phyloP scores from a whole-genome alignment of 1,140 invertebrate genomes.

The Physella acuta region DNA sequence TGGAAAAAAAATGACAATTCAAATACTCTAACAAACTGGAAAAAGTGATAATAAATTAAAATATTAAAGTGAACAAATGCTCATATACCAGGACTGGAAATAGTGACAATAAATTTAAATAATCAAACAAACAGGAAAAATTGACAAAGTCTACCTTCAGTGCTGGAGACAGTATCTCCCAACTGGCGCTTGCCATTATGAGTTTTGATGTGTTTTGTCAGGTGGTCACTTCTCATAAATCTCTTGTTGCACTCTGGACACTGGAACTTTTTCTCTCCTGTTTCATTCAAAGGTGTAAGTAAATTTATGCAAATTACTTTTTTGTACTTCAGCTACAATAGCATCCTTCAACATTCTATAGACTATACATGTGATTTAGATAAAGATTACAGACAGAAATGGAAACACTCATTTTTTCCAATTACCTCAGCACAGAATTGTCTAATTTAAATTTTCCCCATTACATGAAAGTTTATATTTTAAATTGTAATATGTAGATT shows the following conservation, averaged over 20 bases:
- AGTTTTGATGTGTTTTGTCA: constrained; percentile 62
- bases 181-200: constrained; percentile 43
- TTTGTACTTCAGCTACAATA: too few species aligned
- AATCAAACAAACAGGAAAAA: background rate
- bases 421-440: too few species aligned
- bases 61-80: background rate
- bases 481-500: too few species aligned
- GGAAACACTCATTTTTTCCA: too few species aligned
- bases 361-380: too few species aligned
- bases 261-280: constrained; percentile 92
- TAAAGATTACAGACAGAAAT: too few species aligned
- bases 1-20: too few species aligned
- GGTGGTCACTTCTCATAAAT: constrained; percentile 81
- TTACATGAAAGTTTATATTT: too few species aligned
- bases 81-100: background rate
- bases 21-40: too few species aligned
- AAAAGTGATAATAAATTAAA: too few species aligned
- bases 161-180: constrained; percentile 22
- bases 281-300: constrained; percentile 82
- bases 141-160: background rate
- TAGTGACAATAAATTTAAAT: background rate
- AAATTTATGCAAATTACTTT: constrained; percentile 78
- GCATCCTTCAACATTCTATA: too few species aligned
- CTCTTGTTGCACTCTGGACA: constrained; percentile 82
- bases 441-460: too few species aligned